phyloP scores from a whole-genome alignment of 2,113 vertebrate species.

The Macrotis lagotis region DNA sequence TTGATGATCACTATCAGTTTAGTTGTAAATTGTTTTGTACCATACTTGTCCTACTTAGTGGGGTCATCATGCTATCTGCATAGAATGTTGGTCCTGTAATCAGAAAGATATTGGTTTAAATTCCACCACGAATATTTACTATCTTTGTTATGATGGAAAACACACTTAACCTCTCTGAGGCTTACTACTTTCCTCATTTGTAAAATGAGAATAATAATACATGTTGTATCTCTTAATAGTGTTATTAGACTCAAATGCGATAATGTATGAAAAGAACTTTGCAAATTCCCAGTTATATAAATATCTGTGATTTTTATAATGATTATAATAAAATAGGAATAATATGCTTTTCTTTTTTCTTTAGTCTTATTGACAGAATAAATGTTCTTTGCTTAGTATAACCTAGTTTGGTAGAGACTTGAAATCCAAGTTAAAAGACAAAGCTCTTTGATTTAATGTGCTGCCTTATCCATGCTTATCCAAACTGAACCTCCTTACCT shows the following conservation, averaged over 20 bases:
- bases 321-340: neutral
- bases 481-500: slow-evolving; percentile 38
- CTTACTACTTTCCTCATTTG: neutral
- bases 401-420: neutral
- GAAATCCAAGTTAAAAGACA: slow-evolving; percentile 17
- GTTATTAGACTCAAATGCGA: neutral
- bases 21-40: neutral
- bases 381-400: neutral
- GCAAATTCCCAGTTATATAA: neutral
- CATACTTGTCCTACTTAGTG: neutral
- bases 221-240: neutral
- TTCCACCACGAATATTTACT: neutral
- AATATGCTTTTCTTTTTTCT: neutral
- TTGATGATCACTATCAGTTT: neutral
- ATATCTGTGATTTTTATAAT: neutral
- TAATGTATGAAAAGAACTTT: neutral
- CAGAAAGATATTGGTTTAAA: neutral
- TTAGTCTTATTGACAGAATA: neutral
- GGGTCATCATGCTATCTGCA: neutral
- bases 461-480: neutral
- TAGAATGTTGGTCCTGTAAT: neutral
- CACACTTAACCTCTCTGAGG: neutral
- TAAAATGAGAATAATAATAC: neutral
- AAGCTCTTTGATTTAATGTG: slow-evolving; percentile 32
- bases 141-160: neutral